Conservation (phyloP, 2,888 invertebrate genomes). For the Ochropleura plecta region DNA sequence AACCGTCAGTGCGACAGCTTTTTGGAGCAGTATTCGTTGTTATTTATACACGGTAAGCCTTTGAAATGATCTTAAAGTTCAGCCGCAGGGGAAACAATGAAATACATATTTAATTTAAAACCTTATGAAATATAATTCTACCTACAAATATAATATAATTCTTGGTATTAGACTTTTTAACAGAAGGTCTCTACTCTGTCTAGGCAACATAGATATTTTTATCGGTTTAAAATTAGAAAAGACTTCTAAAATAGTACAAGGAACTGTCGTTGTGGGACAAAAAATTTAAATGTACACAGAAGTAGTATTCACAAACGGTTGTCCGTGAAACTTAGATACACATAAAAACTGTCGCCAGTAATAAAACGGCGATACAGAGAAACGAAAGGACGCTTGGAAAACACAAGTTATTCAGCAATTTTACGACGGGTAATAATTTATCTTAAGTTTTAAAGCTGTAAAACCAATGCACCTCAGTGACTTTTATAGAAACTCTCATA, state of each 20-base stretch:
- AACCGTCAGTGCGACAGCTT: constrained; percentile 82
- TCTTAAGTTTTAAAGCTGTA: constrained; percentile 62
- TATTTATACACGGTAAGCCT: constrained; percentile 81
- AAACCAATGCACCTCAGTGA: constrained; percentile 17
- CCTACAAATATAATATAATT: constrained; percentile 19
- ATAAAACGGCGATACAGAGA: constrained; percentile 73
- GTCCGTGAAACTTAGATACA: constrained; percentile 73
- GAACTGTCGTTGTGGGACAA: constrained; percentile 59
- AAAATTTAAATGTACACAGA: constrained; percentile 69
- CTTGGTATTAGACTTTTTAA: constrained; percentile 19
- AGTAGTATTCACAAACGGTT: constrained; percentile 73
- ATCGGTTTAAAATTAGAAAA: constrained; percentile 50
- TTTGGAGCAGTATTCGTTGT: constrained; percentile 81
- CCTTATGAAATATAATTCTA: constrained; percentile 52
- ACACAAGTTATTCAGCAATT: constrained; percentile 80
- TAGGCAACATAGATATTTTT: constrained; percentile 28
- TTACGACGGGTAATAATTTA: constrained; percentile 80
- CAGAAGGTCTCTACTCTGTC: constrained; percentile 5
- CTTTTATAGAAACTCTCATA: constrained; percentile 14
- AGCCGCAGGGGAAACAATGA: constrained; percentile 79
- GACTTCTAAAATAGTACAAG: constrained; percentile 61
- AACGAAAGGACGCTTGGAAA: constrained; percentile 74
- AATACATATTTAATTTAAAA: constrained; percentile 76
- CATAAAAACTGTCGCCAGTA: constrained; percentile 78
- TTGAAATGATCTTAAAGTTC: constrained; percentile 77